These are phyloP conservation scores for Setipinna tenuifilis DNA, from an alignment of 2,797 vertebrate species.

Conservation along the genomic window DNA sequence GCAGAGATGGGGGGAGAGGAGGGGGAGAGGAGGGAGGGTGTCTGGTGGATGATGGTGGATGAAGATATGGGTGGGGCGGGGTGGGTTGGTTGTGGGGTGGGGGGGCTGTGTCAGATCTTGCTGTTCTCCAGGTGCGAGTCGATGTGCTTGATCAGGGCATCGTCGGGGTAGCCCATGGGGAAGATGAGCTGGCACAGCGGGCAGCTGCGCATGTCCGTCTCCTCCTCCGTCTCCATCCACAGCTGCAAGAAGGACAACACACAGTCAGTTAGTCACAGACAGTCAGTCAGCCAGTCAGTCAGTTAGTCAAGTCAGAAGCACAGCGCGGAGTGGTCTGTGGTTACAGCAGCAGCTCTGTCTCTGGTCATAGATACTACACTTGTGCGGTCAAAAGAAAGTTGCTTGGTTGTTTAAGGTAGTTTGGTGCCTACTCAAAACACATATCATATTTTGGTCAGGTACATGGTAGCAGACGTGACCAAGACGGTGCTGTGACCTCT, in stretches of 20 bases:
- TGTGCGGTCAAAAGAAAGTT: not conserved
- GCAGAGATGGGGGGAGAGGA: not conserved
- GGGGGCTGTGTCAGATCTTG: constrained; percentile 87
- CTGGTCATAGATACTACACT: not conserved
- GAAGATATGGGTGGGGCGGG: constrained; percentile 17
- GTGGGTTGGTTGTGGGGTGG: constrained; percentile 38
- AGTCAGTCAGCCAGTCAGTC: constrained; percentile 33
- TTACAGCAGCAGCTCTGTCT: not conserved
- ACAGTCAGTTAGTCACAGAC: constrained; percentile 44
- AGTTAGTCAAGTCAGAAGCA: not conserved
- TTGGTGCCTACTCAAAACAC: not conserved
- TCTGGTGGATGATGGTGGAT: constrained; percentile 43
- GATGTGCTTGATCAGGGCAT: constrained; percentile 97
- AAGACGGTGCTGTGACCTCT: not conserved
- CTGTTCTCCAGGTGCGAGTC: constrained; percentile 98
- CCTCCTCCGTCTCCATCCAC: constrained; percentile 96
- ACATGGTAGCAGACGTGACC: not conserved
- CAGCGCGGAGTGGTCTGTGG: not conserved
- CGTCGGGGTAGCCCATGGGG: constrained; percentile 93
- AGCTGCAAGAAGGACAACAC: constrained; percentile 71
- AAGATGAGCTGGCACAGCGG: constrained; percentile 96
- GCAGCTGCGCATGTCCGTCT: constrained; percentile 91
- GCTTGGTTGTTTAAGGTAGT: not conserved
- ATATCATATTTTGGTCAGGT: not conserved
- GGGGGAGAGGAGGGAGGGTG: not conserved